Evolutionary conservation across 2,113 vertebrate species (phyloP), one percentile per base, ranked within the genome.

Genomic region (Syngnathus scovelli): DNA sequence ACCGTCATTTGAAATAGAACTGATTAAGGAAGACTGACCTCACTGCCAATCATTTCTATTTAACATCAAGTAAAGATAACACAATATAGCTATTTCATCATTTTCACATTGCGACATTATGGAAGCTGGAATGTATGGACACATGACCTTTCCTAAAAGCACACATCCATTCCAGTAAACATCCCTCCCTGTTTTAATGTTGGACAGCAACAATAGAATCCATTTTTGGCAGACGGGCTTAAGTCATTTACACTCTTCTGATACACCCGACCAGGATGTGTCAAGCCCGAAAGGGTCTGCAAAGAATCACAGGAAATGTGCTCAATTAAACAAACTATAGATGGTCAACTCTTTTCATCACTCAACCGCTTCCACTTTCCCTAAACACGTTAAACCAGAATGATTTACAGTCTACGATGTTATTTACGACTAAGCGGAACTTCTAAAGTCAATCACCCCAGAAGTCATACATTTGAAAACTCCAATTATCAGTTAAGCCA

Each of bases 221-320:
- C 16, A 33, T 60, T 62, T 78, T 64, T 78, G 77, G 68, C 59
- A 68, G 27, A 38, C 5, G 12, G 18, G 18, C 62, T 69, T 73
- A 56, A 0, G 49, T 72, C 37, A 65, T 46, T 72, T 49, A 75
- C 65, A 70, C 1, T 8, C 18, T 2, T 60, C 51, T 44, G 5
- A 21, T 2, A 6, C 7, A 4, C 5, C 21, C 11, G 6, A 43
- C 11, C 9, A 43, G n/a, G 38, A 62, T 21, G 60, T 43, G 8
- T 60, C 1, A 19, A 27, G 16, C 36, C 58, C 7, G 36, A 61
- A 33, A 58, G 41, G 62, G 39, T 37, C 67, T 11, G 3, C 13
- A 33, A 1, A 41, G 43, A 71, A 62, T 62, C 39, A 21, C 39
- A 43, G 60, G 39, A 62, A 43, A 62, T 43, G 19, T 10, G 1